Evolutionary conservation across 2,888 invertebrate species (phyloP), one percentile per base, ranked within the genome.

Genomic region (Mythimna albipuncta): DNA sequence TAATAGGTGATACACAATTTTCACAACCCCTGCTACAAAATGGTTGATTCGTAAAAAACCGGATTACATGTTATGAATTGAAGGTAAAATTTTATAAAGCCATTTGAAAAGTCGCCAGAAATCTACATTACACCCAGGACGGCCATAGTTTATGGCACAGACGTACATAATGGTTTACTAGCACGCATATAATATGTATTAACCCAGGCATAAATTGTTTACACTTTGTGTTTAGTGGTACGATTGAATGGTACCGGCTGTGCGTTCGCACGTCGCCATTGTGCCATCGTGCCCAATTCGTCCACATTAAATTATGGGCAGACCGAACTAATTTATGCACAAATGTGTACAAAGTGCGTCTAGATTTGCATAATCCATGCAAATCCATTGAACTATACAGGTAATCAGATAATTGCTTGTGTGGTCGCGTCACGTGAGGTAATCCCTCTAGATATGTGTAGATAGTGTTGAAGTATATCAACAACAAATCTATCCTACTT

Each of bases 81-180:
- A 54, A 32, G 44, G 44, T 66, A 47, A 44, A 44, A 44, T 44
- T 44, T 79, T 73, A 58, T 38, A 63, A 63, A 58, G 21, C 38
- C 19, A 72, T 79, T 73, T 72, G 21, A 59, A 75, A 64, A 78
- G 21, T 61, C 26, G 47, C 59, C 59, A 54, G 72, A 75, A 66
- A 79, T 79, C 54, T 79, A 74, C 54, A 50, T 77, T 63, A 74
- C n/a, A 66, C 79, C 65, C 74, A 21, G 52, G 80, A 66, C 52
- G n/a, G 55, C 16, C 47, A n/a, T 54, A 63, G 26, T 79, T 79
- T 52, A 65, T 62, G 47, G 62, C 63, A 63, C 62, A 47, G 52
- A 54, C 50, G 47, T 16, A 16, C 72, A 41, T 64, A 78, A 76
- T 72, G 59, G n/a, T 64, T 9, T 32, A 58, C 21, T 69, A 55